Percentiles rank a stretch among this genome's conserved stretches.
These are phyloP conservation scores for Megaustenia siamemsis DNA, from an alignment of 2,888 invertebrate genomes.

Conservation along the genomic window DNA sequence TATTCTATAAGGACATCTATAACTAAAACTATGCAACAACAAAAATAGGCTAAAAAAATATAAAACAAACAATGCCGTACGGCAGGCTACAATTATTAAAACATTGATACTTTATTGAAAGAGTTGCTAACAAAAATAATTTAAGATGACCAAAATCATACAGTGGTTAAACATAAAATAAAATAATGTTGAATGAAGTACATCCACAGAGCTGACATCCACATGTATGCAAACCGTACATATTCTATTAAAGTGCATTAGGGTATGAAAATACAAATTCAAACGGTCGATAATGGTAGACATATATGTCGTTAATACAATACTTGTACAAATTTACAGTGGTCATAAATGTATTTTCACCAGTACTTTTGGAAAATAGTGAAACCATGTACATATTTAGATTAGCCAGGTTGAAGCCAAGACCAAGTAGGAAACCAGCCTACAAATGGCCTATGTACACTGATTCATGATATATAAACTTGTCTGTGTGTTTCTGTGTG, in stretches of 20 bases:
- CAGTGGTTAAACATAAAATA: slow-evolving; percentile 1
- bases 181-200: slow-evolving; percentile 6
- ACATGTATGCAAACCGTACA: background rate
- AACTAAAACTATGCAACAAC: too few relatives aligned
- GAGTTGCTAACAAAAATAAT: slow-evolving; percentile 41
- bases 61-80: too few relatives aligned
- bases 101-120: slow-evolving; percentile 48
- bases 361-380: background rate
- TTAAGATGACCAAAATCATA: slow-evolving; percentile 6
- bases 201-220: background rate
- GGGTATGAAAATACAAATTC: slow-evolving; percentile 33
- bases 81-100: slow-evolving; percentile 16
- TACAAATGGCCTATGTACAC: background rate
- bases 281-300: background rate
- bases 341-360: background rate
- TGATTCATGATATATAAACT: background rate
- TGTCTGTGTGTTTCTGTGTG: too few relatives aligned
- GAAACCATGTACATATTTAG: background rate
- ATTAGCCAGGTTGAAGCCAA: background rate
- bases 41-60: too few relatives aligned
- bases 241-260: background rate
- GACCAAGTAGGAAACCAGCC: slow-evolving; percentile 40
- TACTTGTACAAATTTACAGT: slow-evolving; percentile 23
- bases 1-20: too few relatives aligned
- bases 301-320: background rate